Percentiles rank a stretch among this genome's conserved stretches.
These are phyloP conservation scores for Mesorhabditis spiculigera DNA, from an alignment of 2,888 invertebrate species.

Conservation along the genomic window DNA sequence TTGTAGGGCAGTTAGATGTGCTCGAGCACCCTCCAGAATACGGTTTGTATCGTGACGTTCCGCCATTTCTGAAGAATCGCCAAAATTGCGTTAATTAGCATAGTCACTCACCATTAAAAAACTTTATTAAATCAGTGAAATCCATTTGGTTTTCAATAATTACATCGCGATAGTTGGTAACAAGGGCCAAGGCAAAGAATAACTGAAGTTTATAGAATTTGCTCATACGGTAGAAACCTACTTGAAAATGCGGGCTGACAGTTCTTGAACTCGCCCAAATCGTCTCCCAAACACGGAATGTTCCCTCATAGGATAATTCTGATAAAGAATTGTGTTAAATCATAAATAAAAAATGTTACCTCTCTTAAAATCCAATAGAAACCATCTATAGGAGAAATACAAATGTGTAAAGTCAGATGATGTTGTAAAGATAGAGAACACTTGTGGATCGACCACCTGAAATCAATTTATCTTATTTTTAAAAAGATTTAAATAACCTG, in stretches of 20 bases:
- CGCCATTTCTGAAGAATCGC: constrained; percentile 81
- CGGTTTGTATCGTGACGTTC: constrained; percentile 84
- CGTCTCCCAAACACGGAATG: constrained; percentile 87
- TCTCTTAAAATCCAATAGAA: constrained; percentile 88
- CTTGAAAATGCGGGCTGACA: constrained; percentile 78
- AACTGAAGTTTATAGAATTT: constrained; percentile 63
- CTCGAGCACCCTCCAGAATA: constrained; percentile 78
- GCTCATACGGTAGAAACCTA: neutral
- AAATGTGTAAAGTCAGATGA: constrained; percentile 94
- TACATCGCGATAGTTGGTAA: constrained; percentile 84
- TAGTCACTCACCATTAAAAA: constrained; percentile 82
- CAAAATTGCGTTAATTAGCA: neutral
- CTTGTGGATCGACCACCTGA: constrained; percentile 56
- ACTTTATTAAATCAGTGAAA: constrained; percentile 95
- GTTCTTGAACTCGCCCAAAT: constrained; percentile 90
- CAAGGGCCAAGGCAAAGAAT: constrained; percentile 83
- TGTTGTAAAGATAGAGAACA: constrained; percentile 70
- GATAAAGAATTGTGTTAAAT: no score
- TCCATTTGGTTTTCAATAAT: constrained; percentile 93
- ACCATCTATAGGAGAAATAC: constrained; percentile 96
- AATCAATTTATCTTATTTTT: constrained; percentile 32
- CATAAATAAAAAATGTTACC: constrained; percentile 62
- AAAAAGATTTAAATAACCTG: constrained; percentile 55
- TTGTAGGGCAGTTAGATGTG: constrained; percentile 82
- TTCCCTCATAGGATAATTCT: constrained; percentile 86